Evolutionary conservation across 2,113 vertebrate genomes (phyloP).

Genomic region (Vulpes lagopus): DNA sequence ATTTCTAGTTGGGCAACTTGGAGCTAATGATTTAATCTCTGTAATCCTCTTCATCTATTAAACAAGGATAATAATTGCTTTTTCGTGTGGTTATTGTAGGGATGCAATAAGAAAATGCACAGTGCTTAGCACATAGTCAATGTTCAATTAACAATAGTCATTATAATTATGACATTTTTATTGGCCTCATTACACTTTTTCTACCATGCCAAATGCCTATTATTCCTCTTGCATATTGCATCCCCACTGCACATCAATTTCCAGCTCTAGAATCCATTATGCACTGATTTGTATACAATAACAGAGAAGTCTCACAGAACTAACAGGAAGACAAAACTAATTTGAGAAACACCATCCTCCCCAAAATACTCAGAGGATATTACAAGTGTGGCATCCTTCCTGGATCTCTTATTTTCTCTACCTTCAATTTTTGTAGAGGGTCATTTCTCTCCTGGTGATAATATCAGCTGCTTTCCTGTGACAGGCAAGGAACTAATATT

Average conservation of each 20-base stretch:
- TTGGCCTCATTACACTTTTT: background rate
- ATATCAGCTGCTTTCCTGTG: background rate
- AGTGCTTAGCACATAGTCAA: background rate
- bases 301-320: slow-evolving; percentile 40
- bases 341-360: slow-evolving; percentile 56
- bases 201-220: background rate
- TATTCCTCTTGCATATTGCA: background rate
- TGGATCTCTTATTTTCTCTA: slow-evolving; percentile 61
- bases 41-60: slow-evolving; percentile 21
- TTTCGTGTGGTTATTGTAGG: background rate
- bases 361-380: slow-evolving; percentile 55
- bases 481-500: slow-evolving; percentile 28
- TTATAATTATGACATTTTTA: background rate
- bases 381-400: slow-evolving; percentile 53
- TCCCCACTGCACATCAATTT: background rate
- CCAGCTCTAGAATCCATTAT: slow-evolving; percentile 43
- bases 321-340: slow-evolving; percentile 75
- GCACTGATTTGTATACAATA: slow-evolving; percentile 36
- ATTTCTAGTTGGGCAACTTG: background rate
- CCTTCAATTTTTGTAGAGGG: background rate
- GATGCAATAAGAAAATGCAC: background rate
- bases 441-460: slow-evolving; percentile 53
- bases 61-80: slow-evolving; percentile 22
- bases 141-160: background rate
- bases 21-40: slow-evolving; percentile 13